Base-by-base conservation (phyloP, 2,888 invertebrate genomes). In the Macrophya annulata region DNA sequence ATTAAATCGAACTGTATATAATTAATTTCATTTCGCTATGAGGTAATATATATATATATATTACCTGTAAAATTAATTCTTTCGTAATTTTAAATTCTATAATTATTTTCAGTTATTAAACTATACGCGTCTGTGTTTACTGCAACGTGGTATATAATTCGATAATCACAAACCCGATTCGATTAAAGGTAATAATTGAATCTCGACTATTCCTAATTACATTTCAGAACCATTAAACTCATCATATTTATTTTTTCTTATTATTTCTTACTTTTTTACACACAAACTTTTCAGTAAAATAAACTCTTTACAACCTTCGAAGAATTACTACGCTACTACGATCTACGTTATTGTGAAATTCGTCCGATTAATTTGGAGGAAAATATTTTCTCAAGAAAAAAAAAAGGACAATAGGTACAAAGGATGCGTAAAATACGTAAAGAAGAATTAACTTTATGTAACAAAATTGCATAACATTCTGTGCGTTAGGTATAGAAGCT, bases 391-490 rank as follows among this genome's bases (percentile, higher is more conserved):
- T n/a, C 31, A n/a, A n/a, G 31, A 1, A 31, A 3, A 1, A 31
- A 3, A 31, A 31, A 31, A 55, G 55, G n/a, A n/a, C 8, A n/a
- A 51, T 17, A 17, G n/a, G 31, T 3, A 31, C 6, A n/a, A n/a
- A 55, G 55, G 55, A 55, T 55, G 55, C 55, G 55, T 55, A n/a
- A n/a, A 55, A 55, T n/a, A 55, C 62, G 62, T 25, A 9, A 25
- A 62, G 62, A 62, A 62, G 21, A 62, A 48, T 76, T 21, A 76
- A 76, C 25, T 76, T 76, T 76, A 76, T 48, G 76, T 76, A 76
- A 76, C 76, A 25, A 76, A 45, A 76, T 76, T 76, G 48, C 31
- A 48, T 15, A 76, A 76, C 43, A 15, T 25, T 48, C 31, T 48
- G 40, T 74, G 72, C 43, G 10, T 43, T n/a, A 21, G 55, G 55